Evolutionary conservation across 1,140 invertebrate genomes (phyloP).

Genomic region (Eurosta solidaginis): DNA sequence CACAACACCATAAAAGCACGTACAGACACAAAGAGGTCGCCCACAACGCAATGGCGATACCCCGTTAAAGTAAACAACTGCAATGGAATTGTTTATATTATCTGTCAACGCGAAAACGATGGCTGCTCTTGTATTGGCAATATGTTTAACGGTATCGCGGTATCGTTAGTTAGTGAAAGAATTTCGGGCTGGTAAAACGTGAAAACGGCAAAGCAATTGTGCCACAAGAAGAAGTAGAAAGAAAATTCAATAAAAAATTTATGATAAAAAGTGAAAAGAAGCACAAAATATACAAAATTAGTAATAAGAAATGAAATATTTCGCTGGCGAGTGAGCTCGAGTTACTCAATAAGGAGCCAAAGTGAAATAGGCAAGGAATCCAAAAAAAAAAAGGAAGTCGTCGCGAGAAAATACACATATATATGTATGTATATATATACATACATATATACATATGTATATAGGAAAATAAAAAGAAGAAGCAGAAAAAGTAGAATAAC

Average conservation of each 20-base stretch:
- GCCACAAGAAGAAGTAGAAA: background rate
- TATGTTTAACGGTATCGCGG: slow-evolving; percentile 4
- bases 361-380: too few relatives aligned
- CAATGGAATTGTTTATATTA: slow-evolving; percentile 7
- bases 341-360: too few relatives aligned
- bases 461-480: too few relatives aligned
- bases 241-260: background rate
- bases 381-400: too few relatives aligned
- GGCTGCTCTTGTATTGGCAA: slow-evolving; percentile 10
- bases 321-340: too few relatives aligned
- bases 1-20: background rate
- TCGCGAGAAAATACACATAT: too few relatives aligned
- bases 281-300: background rate
- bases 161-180: slow-evolving; percentile 51
- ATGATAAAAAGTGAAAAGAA: background rate
- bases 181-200: slow-evolving; percentile 48
- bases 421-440: too few relatives aligned
- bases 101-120: slow-evolving; percentile 19
- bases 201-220: slow-evolving; percentile 32
- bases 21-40: slow-evolving; percentile 9
- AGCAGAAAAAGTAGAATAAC: too few relatives aligned
- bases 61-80: slow-evolving; percentile 5
- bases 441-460: too few relatives aligned
- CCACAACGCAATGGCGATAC: background rate
- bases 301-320: background rate